phyloP scores from a whole-genome alignment of 2,888 invertebrate genomes.

The Ethmia dodecea region DNA sequence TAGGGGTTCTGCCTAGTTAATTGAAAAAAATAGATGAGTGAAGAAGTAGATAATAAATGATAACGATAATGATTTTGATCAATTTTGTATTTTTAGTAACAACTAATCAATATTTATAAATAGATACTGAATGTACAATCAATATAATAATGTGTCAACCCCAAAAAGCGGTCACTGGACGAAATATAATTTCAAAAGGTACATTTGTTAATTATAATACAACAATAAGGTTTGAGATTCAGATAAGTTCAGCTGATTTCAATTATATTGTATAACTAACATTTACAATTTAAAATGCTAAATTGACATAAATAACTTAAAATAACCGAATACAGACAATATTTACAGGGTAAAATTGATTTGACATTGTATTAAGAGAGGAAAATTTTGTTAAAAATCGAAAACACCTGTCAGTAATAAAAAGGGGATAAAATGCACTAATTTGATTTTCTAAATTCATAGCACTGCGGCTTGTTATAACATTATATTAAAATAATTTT shows the following conservation, averaged over 20 bases:
- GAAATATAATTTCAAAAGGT: constrained; percentile 67
- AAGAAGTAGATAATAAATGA: not conserved
- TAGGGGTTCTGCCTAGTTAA: no score
- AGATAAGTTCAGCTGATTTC: constrained; percentile 72
- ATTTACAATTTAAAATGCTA: constrained; percentile 60
- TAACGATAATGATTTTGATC: constrained; percentile 49
- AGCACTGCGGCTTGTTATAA: constrained; percentile 39
- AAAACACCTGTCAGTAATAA: constrained; percentile 51
- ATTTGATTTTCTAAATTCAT: constrained; percentile 30
- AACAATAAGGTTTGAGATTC: constrained; percentile 69
- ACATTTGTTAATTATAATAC: constrained; percentile 49
- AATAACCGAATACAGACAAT: constrained; percentile 44
- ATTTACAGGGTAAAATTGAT: constrained; percentile 57
- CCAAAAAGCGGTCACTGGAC: constrained; percentile 59
- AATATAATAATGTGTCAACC: constrained; percentile 60
- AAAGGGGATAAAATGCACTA: constrained; percentile 55
- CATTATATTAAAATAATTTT: constrained; percentile 62
- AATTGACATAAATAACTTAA: constrained; percentile 75
- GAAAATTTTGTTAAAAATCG: constrained; percentile 34
- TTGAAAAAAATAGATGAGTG: no score
- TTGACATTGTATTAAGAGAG: constrained; percentile 23
- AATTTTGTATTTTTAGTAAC: constrained; percentile 76
- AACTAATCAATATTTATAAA: constrained; percentile 77
- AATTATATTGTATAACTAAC: constrained; percentile 52
- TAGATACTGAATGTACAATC: constrained; percentile 72